Percentiles rank a stretch among this genome's conserved stretches.
Conservation (phyloP, 2,888 invertebrate species). For the Ferrisia virgata region DNA sequence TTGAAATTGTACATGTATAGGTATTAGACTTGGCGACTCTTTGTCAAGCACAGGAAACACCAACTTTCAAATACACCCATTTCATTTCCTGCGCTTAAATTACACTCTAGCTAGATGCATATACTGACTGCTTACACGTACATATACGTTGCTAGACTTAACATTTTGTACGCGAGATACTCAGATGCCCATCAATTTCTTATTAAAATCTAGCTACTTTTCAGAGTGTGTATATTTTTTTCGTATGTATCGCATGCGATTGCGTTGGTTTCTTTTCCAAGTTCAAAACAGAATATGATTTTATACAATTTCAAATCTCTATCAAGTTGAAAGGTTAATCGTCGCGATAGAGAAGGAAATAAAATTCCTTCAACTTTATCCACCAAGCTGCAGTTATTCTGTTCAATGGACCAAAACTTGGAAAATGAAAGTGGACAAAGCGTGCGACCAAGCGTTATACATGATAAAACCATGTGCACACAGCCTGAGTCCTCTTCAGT, state of each 20-base stretch:
- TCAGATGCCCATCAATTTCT: conserved; percentile 1
- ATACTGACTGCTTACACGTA: neutral
- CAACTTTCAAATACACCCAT: conserved; percentile 26
- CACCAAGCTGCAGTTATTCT: neutral
- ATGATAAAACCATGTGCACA: conserved; percentile 14
- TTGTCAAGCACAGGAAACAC: neutral
- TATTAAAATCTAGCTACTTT: neutral
- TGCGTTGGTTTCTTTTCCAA: neutral
- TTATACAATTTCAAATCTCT: neutral
- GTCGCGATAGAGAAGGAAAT: no score
- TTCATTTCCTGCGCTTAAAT: conserved; percentile 12
- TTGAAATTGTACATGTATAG: neutral
- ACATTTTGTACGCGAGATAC: neutral
- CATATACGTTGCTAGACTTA: neutral
- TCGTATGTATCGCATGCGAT: neutral
- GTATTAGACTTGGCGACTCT: no score
- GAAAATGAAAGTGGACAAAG: neutral
- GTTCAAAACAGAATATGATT: no score
- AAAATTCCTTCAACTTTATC: neutral
- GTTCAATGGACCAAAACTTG: neutral
- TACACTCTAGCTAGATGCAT: neutral
- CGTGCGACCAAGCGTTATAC: neutral
- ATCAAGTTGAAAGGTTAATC: neutral
- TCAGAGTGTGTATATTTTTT: no score
- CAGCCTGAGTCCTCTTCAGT: neutral